Percentiles rank a stretch among this genome's conserved stretches.
Conservation (phyloP, 1,140 invertebrate species). For the Drosophila busckii region DNA sequence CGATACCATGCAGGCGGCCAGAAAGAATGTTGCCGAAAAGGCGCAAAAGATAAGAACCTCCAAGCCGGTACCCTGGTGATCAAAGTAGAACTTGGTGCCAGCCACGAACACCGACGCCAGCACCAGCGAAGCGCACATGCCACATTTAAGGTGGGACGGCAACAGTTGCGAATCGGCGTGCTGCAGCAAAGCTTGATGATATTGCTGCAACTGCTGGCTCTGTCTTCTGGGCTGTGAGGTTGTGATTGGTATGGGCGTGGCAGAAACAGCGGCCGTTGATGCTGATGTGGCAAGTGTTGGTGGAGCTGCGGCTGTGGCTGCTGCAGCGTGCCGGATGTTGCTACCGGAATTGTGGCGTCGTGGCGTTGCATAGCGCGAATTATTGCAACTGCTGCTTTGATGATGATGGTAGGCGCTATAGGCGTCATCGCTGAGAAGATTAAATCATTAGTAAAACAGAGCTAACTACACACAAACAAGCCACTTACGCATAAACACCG, state of each 20-base stretch:
- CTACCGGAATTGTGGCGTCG: conserved; percentile 60
- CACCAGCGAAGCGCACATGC: conserved; percentile 84
- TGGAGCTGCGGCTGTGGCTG: not conserved
- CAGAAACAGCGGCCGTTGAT: not conserved
- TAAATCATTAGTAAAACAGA: conserved; percentile 1
- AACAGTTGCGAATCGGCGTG: conserved; percentile 72
- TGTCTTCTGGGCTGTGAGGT: conserved; percentile 24
- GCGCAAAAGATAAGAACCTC: conserved; percentile 84
- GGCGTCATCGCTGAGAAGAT: conserved; percentile 44
- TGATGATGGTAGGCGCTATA: conserved; percentile 59
- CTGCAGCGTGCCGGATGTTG: conserved; percentile 46
- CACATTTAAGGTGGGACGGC: conserved; percentile 82
- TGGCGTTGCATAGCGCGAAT: conserved; percentile 42
- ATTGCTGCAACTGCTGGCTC: conserved; percentile 55
- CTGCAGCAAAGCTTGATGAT: conserved; percentile 52
- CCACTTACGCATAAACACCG: conserved; percentile 39
- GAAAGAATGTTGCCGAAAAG: conserved; percentile 82
- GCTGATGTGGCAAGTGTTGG: conserved; percentile 17
- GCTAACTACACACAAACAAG: not conserved
- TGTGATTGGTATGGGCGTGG: conserved; percentile 19
- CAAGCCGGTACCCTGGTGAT: conserved; percentile 82
- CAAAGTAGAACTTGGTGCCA: conserved; percentile 85
- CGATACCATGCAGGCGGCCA: conserved; percentile 82
- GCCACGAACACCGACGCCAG: conserved; percentile 83
- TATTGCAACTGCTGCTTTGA: conserved; percentile 41